Evolutionary conservation across 2,113 vertebrate species (phyloP).

Genomic region (Pimephales promelas): DNA sequence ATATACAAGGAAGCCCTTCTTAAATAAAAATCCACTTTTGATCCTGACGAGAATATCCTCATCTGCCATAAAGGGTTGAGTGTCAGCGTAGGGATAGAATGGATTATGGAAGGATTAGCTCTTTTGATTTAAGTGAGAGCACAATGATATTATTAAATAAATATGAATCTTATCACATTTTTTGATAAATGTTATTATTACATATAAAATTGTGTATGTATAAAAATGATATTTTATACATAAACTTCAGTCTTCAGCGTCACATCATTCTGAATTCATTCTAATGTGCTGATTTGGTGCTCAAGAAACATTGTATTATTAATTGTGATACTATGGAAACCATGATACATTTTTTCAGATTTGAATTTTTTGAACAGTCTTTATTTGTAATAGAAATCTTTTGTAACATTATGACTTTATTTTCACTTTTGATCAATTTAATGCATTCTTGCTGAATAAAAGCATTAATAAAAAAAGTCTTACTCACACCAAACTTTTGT

Average conservation of each 20-base stretch:
- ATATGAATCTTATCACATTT: neutral
- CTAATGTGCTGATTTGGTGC: too few species aligned
- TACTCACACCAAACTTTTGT: neutral
- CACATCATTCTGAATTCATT: too few species aligned
- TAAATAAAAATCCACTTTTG: conserved; percentile 5
- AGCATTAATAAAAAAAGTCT: neutral
- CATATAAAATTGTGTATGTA: too few species aligned
- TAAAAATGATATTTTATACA: too few species aligned
- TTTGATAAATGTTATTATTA: neutral
- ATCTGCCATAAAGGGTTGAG: conserved; percentile 9
- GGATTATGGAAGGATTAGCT: conserved; percentile 26
- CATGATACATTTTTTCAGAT: neutral
- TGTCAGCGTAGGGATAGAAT: conserved; percentile 16
- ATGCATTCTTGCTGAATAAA: neutral
- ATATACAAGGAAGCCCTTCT: neutral
- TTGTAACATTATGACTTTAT: too few species aligned
- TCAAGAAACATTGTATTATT: too few species aligned
- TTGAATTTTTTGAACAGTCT: too few species aligned
- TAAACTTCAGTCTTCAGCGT: too few species aligned
- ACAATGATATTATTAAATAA: neutral
- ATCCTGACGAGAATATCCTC: conserved; percentile 9
- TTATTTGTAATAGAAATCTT: too few species aligned
- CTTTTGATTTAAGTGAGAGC: neutral
- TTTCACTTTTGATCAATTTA: too few species aligned
- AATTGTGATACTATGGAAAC: neutral